Evolutionary conservation across 2,797 vertebrate genomes (phyloP).

Genomic region (Cuculus canorus): DNA sequence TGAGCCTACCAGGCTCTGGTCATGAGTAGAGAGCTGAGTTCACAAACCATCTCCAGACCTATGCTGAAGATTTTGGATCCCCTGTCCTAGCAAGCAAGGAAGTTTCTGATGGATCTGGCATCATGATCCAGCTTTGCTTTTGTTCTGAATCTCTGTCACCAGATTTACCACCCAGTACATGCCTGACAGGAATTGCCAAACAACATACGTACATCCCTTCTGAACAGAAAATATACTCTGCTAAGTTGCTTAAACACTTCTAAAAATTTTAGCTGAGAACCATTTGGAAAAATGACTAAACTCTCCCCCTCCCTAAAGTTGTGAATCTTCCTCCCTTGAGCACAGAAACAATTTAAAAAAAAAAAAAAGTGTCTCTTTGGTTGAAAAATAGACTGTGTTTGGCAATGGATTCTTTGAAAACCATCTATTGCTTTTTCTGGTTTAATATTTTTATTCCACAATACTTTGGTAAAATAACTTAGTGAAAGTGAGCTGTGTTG

Average conservation of each 20-base stretch:
- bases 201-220: rapidly evolving
- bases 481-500: not conserved
- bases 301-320: not conserved
- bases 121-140: not conserved
- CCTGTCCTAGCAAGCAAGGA: not conserved
- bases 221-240: not conserved
- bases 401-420: not conserved
- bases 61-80: not conserved
- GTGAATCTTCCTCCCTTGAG: not conserved
- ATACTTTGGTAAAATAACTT: not conserved
- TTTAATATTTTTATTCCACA: not conserved
- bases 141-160: not conserved
- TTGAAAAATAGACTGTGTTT: not conserved
- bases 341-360: not conserved
- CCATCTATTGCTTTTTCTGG: not conserved
- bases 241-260: not conserved
- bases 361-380: rapidly evolving
- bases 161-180: not conserved
- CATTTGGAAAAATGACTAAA: not conserved
- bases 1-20: not conserved
- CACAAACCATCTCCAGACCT: not conserved
- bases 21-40: too few species aligned
- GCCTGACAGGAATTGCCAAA: not conserved
- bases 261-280: not conserved
- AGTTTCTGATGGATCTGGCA: rapidly evolving